phyloP scores from a whole-genome alignment of 1,140 invertebrate species.

The Temnothorax nylanderi region DNA sequence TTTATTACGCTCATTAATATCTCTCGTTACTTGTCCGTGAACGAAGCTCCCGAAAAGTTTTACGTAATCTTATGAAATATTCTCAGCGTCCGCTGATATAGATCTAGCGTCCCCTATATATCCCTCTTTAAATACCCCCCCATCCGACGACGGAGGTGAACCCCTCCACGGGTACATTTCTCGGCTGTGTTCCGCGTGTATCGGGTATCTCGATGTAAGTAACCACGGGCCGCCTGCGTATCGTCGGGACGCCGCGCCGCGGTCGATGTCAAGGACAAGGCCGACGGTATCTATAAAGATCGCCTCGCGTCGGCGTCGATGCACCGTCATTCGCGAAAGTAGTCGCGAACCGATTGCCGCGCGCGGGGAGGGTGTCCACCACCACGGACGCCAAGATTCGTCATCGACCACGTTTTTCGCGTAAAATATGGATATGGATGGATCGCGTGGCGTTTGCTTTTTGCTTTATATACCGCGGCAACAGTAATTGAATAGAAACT shows the following conservation, averaged over 20 bases:
- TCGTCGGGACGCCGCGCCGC: conserved; percentile 82
- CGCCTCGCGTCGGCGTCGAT: conserved; percentile 63
- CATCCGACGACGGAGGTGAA: background rate
- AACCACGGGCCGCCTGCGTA: conserved; percentile 78
- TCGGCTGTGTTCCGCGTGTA: conserved; percentile 69
- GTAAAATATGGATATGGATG: conserved; percentile 38
- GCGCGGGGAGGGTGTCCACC: background rate
- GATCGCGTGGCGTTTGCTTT: background rate
- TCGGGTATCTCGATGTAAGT: conserved; percentile 78
- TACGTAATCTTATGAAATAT: conserved; percentile 41
- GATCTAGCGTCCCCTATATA: background rate
- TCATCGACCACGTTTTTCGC: conserved; percentile 3
- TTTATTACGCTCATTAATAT: background rate
- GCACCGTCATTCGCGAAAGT: conserved; percentile 60
- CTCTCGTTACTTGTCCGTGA: background rate
- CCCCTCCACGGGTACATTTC: conserved; percentile 58
- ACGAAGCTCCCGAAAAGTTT: background rate
- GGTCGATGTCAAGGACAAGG: conserved; percentile 85
- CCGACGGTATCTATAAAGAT: conserved; percentile 70
- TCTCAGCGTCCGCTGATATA: background rate
- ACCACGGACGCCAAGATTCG: conserved; percentile 3
- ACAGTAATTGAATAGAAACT: background rate
- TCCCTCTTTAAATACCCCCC: conserved; percentile 1
- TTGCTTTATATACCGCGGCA: no score
- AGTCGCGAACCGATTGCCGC: conserved; percentile 61